Evolutionary conservation across 2,113 vertebrate genomes (phyloP), one percentile per base, ranked within the genome.

Genomic region (Triplophysa tibetana): DNA sequence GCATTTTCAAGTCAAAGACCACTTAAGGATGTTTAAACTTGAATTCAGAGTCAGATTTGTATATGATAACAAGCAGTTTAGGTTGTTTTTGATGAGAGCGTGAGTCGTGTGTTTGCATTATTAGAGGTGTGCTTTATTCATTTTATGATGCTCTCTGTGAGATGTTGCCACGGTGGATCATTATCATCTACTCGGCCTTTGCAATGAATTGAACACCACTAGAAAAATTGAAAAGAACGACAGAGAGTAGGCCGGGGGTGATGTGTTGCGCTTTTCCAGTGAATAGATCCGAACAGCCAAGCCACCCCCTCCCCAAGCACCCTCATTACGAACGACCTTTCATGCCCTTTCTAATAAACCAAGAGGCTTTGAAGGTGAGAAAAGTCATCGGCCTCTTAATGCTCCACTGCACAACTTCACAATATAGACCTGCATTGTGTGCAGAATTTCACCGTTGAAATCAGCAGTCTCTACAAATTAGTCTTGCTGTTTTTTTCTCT

Each of bases 371-470:
- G 61, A 48, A 33, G 50, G 58, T 12, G 79, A 78, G 23, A 6
- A 60, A 78, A 26, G 67, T 63, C 58, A 50, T 70, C 5, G 67
- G 41, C 29, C 72, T 26, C 67, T 54, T 73, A 58, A 48, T 69
- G 77, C 68, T 45, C 16, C 7, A 9, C 56, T 63, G 43, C 54
- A 63, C 38, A 60, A n/a, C 45, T 29, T 29, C 58, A 43, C 66
- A 54, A 76, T 78, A 73, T 52, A 83, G 64, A 45, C 52, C 41
- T 17, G 56, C 33, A 43, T 73, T 80, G 78, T 64, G 60, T 70
- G 63, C 68, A 33, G 62, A 61, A 50, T 78, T 48, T 24, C 61
- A 21, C 69, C 60, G 12, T n/a, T 45, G 62, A 67, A 23, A 68
- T 68, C 48, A 41, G 19, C 48, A 54, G 79, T 50, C 63, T 61